Conservation (phyloP, 2,888 invertebrate genomes). For the Erebia epiphron region DNA sequence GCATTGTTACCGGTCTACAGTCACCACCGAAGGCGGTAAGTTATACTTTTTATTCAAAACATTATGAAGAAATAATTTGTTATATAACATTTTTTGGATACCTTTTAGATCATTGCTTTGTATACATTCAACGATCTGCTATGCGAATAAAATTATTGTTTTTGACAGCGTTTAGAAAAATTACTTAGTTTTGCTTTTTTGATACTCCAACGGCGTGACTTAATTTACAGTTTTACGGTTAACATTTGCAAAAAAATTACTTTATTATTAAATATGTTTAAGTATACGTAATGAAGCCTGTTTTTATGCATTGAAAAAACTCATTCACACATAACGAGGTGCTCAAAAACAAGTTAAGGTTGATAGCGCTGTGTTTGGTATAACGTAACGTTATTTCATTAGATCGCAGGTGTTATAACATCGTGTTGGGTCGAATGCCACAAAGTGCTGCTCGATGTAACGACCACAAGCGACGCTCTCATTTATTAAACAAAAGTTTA, state of each 20-base stretch:
- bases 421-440: slow-evolving; percentile 35
- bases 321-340: neutral
- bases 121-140: slow-evolving; percentile 35
- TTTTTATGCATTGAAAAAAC: neutral
- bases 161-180: neutral
- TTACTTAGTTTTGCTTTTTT: neutral
- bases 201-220: neutral
- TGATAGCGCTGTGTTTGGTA: neutral
- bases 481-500: neutral
- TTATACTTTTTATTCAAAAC: slow-evolving; percentile 53
- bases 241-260: neutral
- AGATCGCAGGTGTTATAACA: slow-evolving; percentile 40
- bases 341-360: neutral
- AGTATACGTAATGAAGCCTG: neutral
- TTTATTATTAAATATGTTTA: neutral
- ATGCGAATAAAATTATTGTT: slow-evolving; percentile 42
- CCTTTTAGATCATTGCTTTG: slow-evolving; percentile 36
- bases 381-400: slow-evolving; percentile 27
- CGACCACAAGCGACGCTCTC: neutral
- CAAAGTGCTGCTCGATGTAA: slow-evolving; percentile 23
- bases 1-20: slow-evolving; percentile 52
- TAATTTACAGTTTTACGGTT: neutral
- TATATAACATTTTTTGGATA: slow-evolving; percentile 57
- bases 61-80: slow-evolving; percentile 51
- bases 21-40: slow-evolving; percentile 65